Evolutionary conservation across 2,888 invertebrate genomes (phyloP), one percentile per base, ranked within the genome.

Genomic region (Meiosimyza platycephala): DNA sequence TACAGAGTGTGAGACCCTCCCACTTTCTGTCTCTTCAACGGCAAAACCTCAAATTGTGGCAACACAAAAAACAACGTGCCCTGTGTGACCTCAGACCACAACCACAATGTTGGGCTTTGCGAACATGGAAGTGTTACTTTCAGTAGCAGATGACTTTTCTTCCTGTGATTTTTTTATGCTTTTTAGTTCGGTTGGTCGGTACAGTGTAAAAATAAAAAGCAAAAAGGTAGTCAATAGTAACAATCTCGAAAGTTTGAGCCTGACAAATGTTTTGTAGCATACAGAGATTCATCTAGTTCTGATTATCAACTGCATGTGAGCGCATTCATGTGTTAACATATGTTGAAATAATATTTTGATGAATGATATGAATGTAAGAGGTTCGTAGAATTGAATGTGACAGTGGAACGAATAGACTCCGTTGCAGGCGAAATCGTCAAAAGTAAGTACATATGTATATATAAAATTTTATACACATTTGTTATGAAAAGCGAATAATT

Each of bases 21-120:
- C 28, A 16, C 22, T 47, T 15, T 33, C 33, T 12, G 28, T 28
- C 40, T 52, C 16, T 15, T 40, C 67, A 47, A 9, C 16, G 16
- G 40, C 62, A 63, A 73, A 74, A 76, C 73, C 74, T 72, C 74
- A 76, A 75, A 72, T 76, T 76, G 76, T 68, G 76, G 75, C 76
- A 73, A 68, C 72, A 71, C 72, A 66, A 72, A 71, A 72, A 71
- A 74, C 40, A 76, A 75, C 76, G 72, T 74, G 59, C 51, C 65
- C 47, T 69, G 66, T 67, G 62, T 69, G 68, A 51, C 59, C 67
- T 67, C 67, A 57, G 68, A 69, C 68, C 68, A 50, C 48, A 60
- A 69, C n/a, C 50, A 51, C 68, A 12, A 59, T 50, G 28, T 40
- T 69, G 55, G 55, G 55, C 55, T 57, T 16, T n/a, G 22, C 47